Percentiles rank a stretch among this genome's conserved stretches.
Evolutionary conservation across 2,113 vertebrate genomes (phyloP).

Genomic region (Pedionomus torquatus): DNA sequence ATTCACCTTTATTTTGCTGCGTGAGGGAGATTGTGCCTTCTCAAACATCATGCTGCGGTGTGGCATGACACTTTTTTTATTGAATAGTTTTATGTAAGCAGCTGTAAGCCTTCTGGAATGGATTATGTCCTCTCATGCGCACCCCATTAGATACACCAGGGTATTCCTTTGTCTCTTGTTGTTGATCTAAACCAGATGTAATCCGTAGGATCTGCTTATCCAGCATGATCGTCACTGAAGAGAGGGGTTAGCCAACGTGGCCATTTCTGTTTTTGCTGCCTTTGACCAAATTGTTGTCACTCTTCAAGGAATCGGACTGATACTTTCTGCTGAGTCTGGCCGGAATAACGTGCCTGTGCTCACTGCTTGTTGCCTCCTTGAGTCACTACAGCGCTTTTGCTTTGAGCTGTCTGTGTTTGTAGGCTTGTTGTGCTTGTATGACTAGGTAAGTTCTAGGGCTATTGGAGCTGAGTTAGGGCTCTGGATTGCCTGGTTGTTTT

Average conservation of each 20-base stretch:
- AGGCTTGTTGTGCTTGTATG: neutral
- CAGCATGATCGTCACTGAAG: neutral
- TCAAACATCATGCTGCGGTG: neutral
- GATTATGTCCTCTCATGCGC: neutral
- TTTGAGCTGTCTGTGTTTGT: neutral
- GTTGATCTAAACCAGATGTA: conserved; percentile 1
- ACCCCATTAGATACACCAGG: neutral
- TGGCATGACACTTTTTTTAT: neutral
- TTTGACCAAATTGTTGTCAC: neutral
- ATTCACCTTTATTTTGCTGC: neutral
- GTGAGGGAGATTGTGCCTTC: neutral
- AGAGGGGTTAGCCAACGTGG: neutral
- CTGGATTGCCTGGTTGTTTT: neutral
- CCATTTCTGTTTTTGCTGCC: neutral
- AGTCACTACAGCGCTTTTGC: neutral
- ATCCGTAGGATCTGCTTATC: neutral
- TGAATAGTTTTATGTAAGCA: neutral
- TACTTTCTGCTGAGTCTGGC: neutral
- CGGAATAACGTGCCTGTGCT: neutral
- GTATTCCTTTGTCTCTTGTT: neutral
- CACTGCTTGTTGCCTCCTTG: neutral
- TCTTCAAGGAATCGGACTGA: neutral
- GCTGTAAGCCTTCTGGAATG: neutral
- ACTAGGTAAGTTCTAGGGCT: neutral
- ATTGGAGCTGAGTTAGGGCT: neutral